phyloP scores from a whole-genome alignment of 2,797 vertebrate species.

The Florisuga fusca region DNA sequence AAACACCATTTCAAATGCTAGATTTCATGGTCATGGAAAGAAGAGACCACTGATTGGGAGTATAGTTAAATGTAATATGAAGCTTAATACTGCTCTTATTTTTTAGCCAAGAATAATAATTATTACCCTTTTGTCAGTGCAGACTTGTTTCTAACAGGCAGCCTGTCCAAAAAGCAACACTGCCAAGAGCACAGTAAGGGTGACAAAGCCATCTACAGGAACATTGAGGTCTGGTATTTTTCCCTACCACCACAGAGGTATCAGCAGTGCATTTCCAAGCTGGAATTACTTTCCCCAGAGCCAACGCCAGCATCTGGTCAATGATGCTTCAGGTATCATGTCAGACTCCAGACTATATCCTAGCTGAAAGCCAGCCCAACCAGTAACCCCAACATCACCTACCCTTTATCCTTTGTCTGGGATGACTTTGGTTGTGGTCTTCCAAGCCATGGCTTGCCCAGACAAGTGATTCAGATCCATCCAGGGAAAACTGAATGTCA shows the following conservation, averaged over 20 bases:
- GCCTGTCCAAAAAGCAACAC: background rate
- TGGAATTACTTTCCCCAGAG: background rate
- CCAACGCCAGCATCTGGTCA: background rate
- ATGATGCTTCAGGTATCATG: rapidly evolving
- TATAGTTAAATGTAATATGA: background rate
- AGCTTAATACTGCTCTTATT: background rate
- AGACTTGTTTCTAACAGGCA: background rate
- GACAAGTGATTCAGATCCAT: background rate
- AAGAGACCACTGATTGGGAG: background rate
- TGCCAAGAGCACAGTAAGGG: rapidly evolving
- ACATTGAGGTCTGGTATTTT: background rate
- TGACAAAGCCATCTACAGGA: background rate
- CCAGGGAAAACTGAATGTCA: background rate
- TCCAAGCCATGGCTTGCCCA: background rate
- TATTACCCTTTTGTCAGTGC: background rate
- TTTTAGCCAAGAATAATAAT: slow-evolving; percentile 7
- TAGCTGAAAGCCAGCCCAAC: background rate
- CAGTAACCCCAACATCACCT: background rate
- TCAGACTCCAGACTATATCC: background rate
- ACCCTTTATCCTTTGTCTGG: background rate
- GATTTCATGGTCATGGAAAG: background rate
- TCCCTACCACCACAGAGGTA: background rate
- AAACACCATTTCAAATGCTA: background rate
- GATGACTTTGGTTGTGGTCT: background rate
- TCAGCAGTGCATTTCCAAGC: background rate